Base-by-base conservation (phyloP, 2,797 vertebrate species). In the Tauraco hartlaubi region DNA sequence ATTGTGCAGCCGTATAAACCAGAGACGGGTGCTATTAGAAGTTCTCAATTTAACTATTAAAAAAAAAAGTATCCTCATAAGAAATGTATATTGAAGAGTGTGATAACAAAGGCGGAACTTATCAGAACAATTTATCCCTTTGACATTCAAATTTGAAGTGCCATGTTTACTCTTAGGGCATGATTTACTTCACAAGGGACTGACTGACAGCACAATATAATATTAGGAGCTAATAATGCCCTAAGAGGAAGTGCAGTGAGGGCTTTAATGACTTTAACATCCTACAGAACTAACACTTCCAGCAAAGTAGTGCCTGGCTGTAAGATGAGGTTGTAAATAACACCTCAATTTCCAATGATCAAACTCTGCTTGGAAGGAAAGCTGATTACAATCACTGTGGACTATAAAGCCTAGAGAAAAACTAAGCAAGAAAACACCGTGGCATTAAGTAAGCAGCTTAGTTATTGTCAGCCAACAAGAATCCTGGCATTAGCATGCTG, bases 201-300 rank as follows among this genome's bases (percentile, higher is more conserved):
- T 89, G 95, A 89, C 92, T 95, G 92, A 95, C 92, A 93, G 93
- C 91, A 74, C 82, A 78, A 88, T 91, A 85, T 94, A 96, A 96
- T 97, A 96, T 96, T 96, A 94, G 91, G 91, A 94, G 84, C 94
- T 96, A 97, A 96, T 97, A 95, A 89, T 89, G 90, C 96, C 95
- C 93, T 95, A 51, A 87, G 96, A 97, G 96, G 90, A 96, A 95
- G 87, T 83, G 80, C 51, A 88, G 46, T 26, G 74, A 95, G 89
- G 89, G 71, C 66, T 96, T 94, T 97, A 96, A 97, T 95, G 95
- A 96, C 82, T 97, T 96, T 79, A 86, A 92, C 95, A 94, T 95
- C 92, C 94, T 93, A 89, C 90, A 96, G 92, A 92, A 90, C 79
- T 95, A 94, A 94, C 87, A 95, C 87, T 94, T 92, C 78, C 92